phyloP scores from a whole-genome alignment of 2,888 invertebrate genomes.

The Baronia brevicornis region DNA sequence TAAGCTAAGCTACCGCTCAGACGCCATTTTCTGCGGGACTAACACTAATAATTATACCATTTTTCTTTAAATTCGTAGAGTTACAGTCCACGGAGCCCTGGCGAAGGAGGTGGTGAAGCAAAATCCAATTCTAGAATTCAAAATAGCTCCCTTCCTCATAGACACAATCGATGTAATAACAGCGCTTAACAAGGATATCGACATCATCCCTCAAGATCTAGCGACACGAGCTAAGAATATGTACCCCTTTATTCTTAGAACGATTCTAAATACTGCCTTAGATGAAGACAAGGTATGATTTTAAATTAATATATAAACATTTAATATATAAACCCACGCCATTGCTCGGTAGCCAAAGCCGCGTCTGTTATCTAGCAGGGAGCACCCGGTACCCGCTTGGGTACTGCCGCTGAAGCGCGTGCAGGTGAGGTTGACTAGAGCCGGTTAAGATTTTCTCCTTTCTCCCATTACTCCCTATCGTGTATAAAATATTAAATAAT shows the following conservation, averaged over 20 bases:
- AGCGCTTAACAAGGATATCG: constrained; percentile 48
- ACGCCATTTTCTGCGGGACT: too few relatives aligned
- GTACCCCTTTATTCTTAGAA: constrained; percentile 41
- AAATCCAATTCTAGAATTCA: constrained; percentile 53
- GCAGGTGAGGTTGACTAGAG: too few relatives aligned
- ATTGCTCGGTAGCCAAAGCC: too few relatives aligned
- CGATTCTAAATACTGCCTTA: constrained; percentile 44
- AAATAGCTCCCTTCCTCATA: constrained; percentile 49
- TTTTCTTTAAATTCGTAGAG: constrained; percentile 30
- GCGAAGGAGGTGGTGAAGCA: constrained; percentile 65
- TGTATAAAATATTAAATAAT: too few relatives aligned
- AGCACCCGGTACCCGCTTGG: too few relatives aligned
- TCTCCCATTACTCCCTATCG: too few relatives aligned
- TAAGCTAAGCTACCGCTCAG: too few relatives aligned
- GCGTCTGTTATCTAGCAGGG: too few relatives aligned
- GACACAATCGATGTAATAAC: constrained; percentile 39
- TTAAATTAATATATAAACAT: too few relatives aligned
- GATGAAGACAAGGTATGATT: constrained; percentile 60
- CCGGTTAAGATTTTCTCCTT: too few relatives aligned
- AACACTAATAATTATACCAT: background rate
- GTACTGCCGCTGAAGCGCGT: too few relatives aligned
- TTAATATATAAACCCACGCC: too few relatives aligned
- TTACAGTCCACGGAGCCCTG: constrained; percentile 60
- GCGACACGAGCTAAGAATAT: constrained; percentile 32
- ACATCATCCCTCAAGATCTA: constrained; percentile 28